A percentile compares a stretch with the other conserved stretches of the same genome.
These are phyloP conservation scores for Umimayanthus kanabou DNA, from an alignment of 92 coral and sea anemone genomes.

Conservation along the genomic window DNA sequence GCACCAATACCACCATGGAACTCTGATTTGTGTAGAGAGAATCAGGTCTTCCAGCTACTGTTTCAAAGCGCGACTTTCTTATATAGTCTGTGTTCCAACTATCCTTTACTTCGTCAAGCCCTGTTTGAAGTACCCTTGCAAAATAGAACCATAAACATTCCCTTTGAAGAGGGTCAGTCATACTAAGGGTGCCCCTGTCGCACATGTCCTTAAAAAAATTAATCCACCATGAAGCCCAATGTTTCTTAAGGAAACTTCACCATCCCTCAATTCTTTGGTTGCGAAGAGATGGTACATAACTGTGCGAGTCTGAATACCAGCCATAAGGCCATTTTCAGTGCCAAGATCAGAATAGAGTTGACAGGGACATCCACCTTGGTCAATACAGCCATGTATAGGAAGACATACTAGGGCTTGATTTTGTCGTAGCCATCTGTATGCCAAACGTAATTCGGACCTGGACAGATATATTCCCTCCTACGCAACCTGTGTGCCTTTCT, in stretches of 20 bases:
- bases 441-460: no score
- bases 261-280: slow-evolving; percentile 18
- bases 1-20: slow-evolving; percentile 6
- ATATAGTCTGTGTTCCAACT: neutral
- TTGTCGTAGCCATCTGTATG: no score
- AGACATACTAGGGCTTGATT: neutral
- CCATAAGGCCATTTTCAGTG: slow-evolving; percentile 4
- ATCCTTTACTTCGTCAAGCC: slow-evolving; percentile 11
- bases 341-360: neutral
- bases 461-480: no score
- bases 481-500: no score
- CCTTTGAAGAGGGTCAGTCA: neutral
- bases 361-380: slow-evolving; percentile 14
- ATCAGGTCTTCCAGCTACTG: neutral
- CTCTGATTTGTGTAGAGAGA: slow-evolving; percentile 10
- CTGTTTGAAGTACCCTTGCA: neutral
- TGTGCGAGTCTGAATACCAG: slow-evolving; percentile 12
- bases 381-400: neutral
- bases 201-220: neutral
- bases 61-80: neutral
- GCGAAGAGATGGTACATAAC: neutral
- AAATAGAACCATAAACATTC: no score
- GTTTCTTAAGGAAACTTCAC: slow-evolving; percentile 2
- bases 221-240: slow-evolving; percentile 4
- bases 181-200: neutral